phyloP scores from a whole-genome alignment of 2,797 vertebrate species.

The Momotus momota region DNA sequence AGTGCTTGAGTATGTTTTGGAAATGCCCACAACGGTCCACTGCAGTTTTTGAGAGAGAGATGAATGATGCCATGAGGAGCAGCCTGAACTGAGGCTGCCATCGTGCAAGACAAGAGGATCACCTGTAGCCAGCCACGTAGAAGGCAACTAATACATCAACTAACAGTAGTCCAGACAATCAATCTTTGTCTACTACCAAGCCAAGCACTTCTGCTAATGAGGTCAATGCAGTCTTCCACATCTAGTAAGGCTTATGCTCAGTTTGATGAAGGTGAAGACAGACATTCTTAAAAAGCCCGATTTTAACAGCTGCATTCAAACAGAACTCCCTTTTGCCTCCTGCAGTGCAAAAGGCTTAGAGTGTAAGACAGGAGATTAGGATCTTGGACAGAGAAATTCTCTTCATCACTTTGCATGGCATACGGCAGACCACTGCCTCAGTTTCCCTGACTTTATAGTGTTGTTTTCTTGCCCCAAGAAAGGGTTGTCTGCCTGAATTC shows the following conservation, averaged over 20 bases:
- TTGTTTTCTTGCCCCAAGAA: not conserved
- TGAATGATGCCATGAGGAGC: not conserved
- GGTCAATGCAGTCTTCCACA: conserved; percentile 42
- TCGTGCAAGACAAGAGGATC: not conserved
- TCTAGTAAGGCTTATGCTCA: conserved; percentile 50
- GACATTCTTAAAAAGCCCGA: conserved; percentile 14
- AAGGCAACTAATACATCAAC: not conserved
- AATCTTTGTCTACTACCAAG: conserved; percentile 39
- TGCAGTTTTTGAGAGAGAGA: not conserved
- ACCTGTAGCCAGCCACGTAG: not conserved
- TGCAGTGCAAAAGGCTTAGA: not conserved
- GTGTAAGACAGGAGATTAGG: not conserved
- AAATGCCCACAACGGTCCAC: not conserved
- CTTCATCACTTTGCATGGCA: not conserved
- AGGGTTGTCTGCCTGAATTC: not conserved
- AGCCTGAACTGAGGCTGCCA: not conserved
- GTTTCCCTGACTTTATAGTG: not conserved
- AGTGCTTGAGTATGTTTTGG: not conserved
- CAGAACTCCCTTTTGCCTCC: not conserved
- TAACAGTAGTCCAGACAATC: not conserved
- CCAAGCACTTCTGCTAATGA: conserved; percentile 21
- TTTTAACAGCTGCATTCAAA: not conserved
- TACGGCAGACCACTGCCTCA: not conserved
- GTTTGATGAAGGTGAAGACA: conserved; percentile 41
- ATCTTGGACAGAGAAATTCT: not conserved